Base-by-base conservation (phyloP, 2,888 invertebrate genomes). In the Nebria brevicollis region DNA sequence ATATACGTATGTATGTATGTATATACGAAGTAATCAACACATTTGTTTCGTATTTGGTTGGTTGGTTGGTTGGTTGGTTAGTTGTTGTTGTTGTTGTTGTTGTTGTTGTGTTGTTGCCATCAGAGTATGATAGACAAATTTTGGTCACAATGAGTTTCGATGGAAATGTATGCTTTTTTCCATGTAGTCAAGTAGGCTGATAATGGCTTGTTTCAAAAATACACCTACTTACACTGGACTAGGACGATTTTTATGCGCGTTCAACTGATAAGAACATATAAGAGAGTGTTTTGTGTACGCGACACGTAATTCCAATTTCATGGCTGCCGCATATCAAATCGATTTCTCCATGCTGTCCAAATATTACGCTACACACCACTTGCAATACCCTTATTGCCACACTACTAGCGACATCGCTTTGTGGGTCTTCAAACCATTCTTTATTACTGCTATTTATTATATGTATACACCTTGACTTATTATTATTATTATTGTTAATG, bases 321-420 rank as follows among this genome's bases (percentile, higher is more conserved):
- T 80, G 75, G 80, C 80, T 75, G 75, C 68, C 64, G 75, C 75
- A 75, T 80, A 75, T 72, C 68, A 75, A 80, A 80, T 80, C 80
- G 80, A 80, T 80, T 80, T 13, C 34, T 26, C 70, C 54, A 54
- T 54, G 54, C 13, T 54, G 54, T 54, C 54, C 54, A 54, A 54
- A 54, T 54, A 70, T 70, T 34, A 70, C 70, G 25, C 66, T 15
- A 66, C 34, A 34, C 66, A 25, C 25, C 10, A 11, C 70, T 70
- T 26, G 70, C 20, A 26, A 70, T 54, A 13, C 54, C 25, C 70
- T 8, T 5, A 70, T 54, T 54, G 13, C 70, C 11, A 70, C 25
- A 15, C 70, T 26, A 70, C 26, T 70, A 34, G 70, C 70, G 70
- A 25, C 13, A 70, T 70, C 70, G 26, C 70, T 15, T 70, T 11